A percentile compares a stretch with the other conserved stretches of the same genome.
Evolutionary conservation across 2,888 invertebrate genomes (phyloP).

Genomic region (Amblyjoppa proteus): DNA sequence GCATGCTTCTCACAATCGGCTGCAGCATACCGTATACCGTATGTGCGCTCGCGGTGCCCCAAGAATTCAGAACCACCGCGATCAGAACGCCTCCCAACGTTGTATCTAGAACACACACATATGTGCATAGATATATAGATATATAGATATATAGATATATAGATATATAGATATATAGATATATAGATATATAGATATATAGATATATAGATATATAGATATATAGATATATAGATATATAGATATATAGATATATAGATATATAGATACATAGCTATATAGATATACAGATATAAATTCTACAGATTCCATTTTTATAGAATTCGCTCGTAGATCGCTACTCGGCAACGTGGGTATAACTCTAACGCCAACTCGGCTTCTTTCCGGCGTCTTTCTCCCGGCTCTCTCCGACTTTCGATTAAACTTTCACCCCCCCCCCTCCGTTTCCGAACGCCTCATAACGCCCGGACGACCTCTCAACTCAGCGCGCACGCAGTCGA

Average conservation of each 20-base stretch:
- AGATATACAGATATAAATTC: no score
- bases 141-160: no score
- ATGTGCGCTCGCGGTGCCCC: conserved; percentile 5
- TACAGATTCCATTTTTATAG: not conserved
- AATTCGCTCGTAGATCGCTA: not conserved
- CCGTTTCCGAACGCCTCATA: not conserved
- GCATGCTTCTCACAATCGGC: conserved; percentile 58
- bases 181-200: not conserved
- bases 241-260: no score
- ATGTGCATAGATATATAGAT: not conserved
- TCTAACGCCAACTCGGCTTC: not conserved
- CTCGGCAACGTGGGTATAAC: not conserved
- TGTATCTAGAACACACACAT: no score
- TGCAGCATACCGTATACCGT: conserved; percentile 16
- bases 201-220: not conserved
- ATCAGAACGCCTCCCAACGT: not conserved
- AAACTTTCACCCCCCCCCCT: conserved; percentile 56
- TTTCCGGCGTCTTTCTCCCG: conserved; percentile 37
- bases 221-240: no score
- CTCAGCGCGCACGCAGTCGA: conserved; percentile 33
- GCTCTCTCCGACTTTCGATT: conserved; percentile 62
- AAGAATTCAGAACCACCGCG: not conserved
- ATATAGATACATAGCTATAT: no score
- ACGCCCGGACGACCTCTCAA: not conserved
- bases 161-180: not conserved